These are phyloP conservation scores for Microctenopoma steveboyesi DNA, from an alignment of 2,797 vertebrate genomes.

Conservation along the genomic window DNA sequence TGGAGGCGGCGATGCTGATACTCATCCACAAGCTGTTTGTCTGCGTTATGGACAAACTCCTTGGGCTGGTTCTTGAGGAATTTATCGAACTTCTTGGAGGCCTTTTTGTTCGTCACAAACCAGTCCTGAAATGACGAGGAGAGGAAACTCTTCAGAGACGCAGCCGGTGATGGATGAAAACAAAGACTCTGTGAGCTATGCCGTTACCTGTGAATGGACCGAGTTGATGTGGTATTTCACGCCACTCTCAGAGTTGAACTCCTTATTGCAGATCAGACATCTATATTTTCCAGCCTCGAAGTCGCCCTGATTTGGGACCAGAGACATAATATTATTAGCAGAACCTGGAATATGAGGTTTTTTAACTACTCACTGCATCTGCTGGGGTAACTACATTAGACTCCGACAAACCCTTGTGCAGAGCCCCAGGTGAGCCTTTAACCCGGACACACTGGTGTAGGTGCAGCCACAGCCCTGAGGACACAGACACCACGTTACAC, in stretches of 20 bases:
- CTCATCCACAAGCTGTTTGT: constrained; percentile 69
- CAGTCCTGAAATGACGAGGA: constrained; percentile 85
- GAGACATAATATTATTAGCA: background rate
- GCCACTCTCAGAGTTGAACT: constrained; percentile 95
- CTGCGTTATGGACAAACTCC: constrained; percentile 74
- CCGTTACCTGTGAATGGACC: constrained; percentile 90
- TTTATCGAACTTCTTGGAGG: constrained; percentile 90
- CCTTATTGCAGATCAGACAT: constrained; percentile 94
- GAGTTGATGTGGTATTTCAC: constrained; percentile 98
- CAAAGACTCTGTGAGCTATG: too few relatives aligned
- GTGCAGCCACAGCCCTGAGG: constrained; percentile 82
- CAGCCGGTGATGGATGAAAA: too few relatives aligned
- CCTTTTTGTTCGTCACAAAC: constrained; percentile 90
- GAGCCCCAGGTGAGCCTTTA: constrained; percentile 93
- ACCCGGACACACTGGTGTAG: constrained; percentile 94
- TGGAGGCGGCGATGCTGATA: constrained; percentile 58
- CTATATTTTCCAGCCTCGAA: constrained; percentile 94
- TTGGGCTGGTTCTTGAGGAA: constrained; percentile 87
- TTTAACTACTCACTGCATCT: background rate
- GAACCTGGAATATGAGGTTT: background rate
- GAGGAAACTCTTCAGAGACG: too few relatives aligned
- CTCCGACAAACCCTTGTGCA: constrained; percentile 87
- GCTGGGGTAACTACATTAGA: background rate
- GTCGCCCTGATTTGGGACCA: constrained; percentile 84
- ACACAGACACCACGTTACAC: background rate